A percentile compares a stretch with the other conserved stretches of the same genome.
Conservation (phyloP, 2,888 invertebrate genomes). For the Parelbella ahira region DNA sequence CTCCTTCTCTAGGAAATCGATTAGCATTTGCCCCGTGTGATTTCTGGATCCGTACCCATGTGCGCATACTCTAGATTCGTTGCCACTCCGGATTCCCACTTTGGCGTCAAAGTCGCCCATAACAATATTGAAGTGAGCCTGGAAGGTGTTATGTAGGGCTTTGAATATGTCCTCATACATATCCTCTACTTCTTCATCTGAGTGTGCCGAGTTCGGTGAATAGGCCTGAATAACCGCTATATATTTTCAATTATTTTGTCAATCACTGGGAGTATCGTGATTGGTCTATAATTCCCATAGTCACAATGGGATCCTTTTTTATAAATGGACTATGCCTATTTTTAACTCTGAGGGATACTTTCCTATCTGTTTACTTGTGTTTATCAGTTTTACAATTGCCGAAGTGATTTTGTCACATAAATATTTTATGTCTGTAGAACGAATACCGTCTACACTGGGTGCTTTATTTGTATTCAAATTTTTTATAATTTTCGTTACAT, state of each 20-base stretch:
- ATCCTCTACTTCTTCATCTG: too few species aligned
- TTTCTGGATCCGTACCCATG: too few species aligned
- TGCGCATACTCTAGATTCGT: too few species aligned
- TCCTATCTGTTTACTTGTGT: slow-evolving; percentile 11
- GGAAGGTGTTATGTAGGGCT: too few species aligned
- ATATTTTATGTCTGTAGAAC: slow-evolving; percentile 20
- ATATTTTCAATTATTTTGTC: slow-evolving; percentile 28
- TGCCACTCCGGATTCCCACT: too few species aligned
- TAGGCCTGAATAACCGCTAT: too few species aligned
- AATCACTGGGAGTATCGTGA: slow-evolving; percentile 26
- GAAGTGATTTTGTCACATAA: slow-evolving; percentile 8
- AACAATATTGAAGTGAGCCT: too few species aligned
- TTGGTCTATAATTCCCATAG: slow-evolving; percentile 27
- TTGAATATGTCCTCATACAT: too few species aligned
- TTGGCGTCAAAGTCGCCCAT: too few species aligned
- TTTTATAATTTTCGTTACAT: background rate
- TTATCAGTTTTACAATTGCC: slow-evolving; percentile 23
- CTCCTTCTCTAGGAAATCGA: too few species aligned
- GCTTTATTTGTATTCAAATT: slow-evolving; percentile 1
- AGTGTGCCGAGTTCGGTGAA: too few species aligned
- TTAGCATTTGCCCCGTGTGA: too few species aligned
- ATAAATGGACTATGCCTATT: slow-evolving; percentile 25
- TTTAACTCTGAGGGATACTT: slow-evolving; percentile 26
- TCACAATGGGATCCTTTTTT: slow-evolving; percentile 20
- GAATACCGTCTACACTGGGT: slow-evolving; percentile 18